These are phyloP conservation scores for Plestiodon gilberti DNA, from an alignment of 2,113 vertebrate genomes.

Conservation along the genomic window DNA sequence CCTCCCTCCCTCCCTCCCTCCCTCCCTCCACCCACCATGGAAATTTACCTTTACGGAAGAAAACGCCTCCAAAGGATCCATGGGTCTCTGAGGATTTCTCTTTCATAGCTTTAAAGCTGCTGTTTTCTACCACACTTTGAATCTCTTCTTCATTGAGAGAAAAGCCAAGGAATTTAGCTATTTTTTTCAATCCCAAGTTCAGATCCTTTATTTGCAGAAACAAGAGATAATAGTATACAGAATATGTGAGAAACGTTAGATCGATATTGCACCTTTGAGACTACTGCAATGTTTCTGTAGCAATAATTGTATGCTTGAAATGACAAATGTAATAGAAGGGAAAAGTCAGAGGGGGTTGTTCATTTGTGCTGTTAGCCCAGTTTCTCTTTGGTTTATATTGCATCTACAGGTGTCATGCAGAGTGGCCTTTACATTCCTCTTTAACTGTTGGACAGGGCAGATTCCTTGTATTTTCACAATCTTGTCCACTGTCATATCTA, in stretches of 20 bases:
- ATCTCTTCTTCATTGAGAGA: conserved; percentile 14
- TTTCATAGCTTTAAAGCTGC: conserved; percentile 35
- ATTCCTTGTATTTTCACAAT: not conserved
- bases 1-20: no score
- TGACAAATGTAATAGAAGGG: not conserved
- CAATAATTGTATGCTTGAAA: no score
- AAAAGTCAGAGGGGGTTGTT: not conserved
- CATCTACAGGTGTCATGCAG: no score
- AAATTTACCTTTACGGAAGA: conserved; percentile 30
- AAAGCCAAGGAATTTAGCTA: not conserved
- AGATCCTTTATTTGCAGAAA: conserved; percentile 8
- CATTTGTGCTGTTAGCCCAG: not conserved
- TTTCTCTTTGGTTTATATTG: not conserved
- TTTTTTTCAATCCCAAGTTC: not conserved
- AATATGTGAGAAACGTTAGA: not conserved
- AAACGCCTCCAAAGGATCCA: not conserved
- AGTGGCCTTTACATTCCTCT: no score
- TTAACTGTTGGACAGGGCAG: no score
- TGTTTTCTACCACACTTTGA: conserved; percentile 10
- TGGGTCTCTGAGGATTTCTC: not conserved
- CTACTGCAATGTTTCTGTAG: not conserved
- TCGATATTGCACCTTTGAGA: not conserved
- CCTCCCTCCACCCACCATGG: not conserved
- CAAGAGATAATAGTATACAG: not conserved
- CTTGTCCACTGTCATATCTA: not conserved